Evolutionary conservation across 2,888 invertebrate genomes (phyloP), one percentile per base, ranked within the genome.

Genomic region (Hanleya hanleyi): DNA sequence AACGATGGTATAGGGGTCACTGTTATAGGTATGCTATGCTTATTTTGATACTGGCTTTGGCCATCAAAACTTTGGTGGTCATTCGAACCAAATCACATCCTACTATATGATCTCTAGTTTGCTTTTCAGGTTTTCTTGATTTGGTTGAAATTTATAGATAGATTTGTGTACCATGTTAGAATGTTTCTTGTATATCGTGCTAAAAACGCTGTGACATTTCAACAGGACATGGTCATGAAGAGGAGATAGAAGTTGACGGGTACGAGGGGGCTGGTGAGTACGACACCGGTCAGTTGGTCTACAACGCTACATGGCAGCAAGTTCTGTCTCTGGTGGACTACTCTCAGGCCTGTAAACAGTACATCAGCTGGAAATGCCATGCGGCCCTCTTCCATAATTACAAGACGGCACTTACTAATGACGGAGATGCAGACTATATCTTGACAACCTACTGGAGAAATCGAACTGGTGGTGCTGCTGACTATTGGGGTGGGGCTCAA

Each of bases 191-290:
- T n/a, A n/a, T n/a, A n/a, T n/a, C n/a, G n/a, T n/a, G n/a, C n/a
- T n/a, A n/a, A n/a, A n/a, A n/a, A n/a, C n/a, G n/a, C n/a, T n/a
- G n/a, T n/a, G n/a, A n/a, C n/a, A 41, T 22, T 69, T 22, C 67
- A 67, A 0, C 73, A 88, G 88, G 83, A 33, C 88, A 88, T 71
- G 76, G 85, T 71, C 72, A 78, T 33, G 83, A 85, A 68, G 74
- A 76, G 7, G 67, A 79, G 2, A 76, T 71, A 3, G 73, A 79
- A 32, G 86, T 88, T 5, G 75, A 80, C 35, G 87, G 86, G 7
- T 85, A 75, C 62, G 87, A 88, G 71, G 87, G 87, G 0, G 84
- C 86, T 3, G 83, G 86, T 18, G 84, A 84, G 50, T 88, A 81
- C 74, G 67, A 77, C 32, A 73, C 77, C 36, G 38, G 35, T 1